Evolutionary conservation across 1,140 invertebrate genomes (phyloP).

Genomic region (Diprion similis): DNA sequence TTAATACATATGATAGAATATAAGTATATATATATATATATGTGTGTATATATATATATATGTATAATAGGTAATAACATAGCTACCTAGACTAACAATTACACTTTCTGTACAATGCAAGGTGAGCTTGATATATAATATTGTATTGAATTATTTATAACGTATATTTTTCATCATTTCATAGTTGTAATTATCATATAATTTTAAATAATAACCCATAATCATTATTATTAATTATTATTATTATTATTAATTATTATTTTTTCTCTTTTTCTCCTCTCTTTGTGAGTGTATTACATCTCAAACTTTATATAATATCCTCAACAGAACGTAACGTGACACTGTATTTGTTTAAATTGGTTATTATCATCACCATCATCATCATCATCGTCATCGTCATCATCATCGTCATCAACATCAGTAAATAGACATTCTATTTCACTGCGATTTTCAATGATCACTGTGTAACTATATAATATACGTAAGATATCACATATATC

Average conservation of each 20-base stretch:
- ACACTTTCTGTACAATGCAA: constrained; percentile 60
- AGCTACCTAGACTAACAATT: constrained; percentile 60
- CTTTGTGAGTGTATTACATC: neutral
- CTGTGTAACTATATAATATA: no score
- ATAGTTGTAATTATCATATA: constrained; percentile 4
- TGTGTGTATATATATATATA: neutral
- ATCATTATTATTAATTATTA: constrained; percentile 27
- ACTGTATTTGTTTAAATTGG: no score
- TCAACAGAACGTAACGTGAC: no score
- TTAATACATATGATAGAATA: neutral
- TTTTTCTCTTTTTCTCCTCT: neutral
- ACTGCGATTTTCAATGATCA: no score
- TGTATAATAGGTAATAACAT: constrained; percentile 51
- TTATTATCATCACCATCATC: no score
- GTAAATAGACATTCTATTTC: no score
- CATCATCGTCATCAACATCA: no score
- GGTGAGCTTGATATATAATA: constrained; percentile 44
- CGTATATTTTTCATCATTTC: constrained; percentile 13
- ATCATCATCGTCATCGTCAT: no score
- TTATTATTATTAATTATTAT: neutral
- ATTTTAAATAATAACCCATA: constrained; percentile 45
- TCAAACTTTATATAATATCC: no score
- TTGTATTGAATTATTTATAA: constrained; percentile 22
- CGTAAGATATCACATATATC: no score
- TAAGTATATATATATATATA: constrained; percentile 3